These are phyloP conservation scores for Hirtodrosophila trivittata DNA, from an alignment of 2,888 invertebrate species.

Conservation along the genomic window DNA sequence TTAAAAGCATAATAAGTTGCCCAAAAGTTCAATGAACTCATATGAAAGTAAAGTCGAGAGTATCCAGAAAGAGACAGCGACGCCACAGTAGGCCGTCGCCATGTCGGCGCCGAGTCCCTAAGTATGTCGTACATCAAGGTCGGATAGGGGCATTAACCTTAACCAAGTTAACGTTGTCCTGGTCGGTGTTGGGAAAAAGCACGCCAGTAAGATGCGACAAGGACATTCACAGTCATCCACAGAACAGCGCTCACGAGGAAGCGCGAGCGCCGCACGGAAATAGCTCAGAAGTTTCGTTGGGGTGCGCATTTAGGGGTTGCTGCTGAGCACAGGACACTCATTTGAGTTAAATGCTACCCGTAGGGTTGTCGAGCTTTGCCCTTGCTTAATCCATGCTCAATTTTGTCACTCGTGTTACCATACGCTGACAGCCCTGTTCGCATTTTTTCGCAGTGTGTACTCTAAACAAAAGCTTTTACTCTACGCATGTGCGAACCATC, in stretches of 20 bases:
- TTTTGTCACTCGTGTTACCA: no score
- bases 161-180: slow-evolving; percentile 71
- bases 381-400: no score
- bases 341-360: slow-evolving; percentile 54
- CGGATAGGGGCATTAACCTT: slow-evolving; percentile 83
- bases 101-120: slow-evolving; percentile 65
- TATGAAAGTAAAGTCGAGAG: slow-evolving; percentile 64
- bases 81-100: slow-evolving; percentile 51
- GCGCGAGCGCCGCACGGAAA: slow-evolving; percentile 47
- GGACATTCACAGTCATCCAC: slow-evolving; percentile 62
- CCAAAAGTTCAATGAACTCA: slow-evolving; percentile 73
- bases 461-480: slow-evolving; percentile 47
- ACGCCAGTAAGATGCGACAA: slow-evolving; percentile 58
- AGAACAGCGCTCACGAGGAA: no score
- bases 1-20: slow-evolving; percentile 58
- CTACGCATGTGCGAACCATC: slow-evolving; percentile 42
- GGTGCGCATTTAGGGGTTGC: slow-evolving; percentile 71
- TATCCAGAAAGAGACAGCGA: slow-evolving; percentile 31
- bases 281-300: slow-evolving; percentile 60
- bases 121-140: slow-evolving; percentile 80
- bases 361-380: slow-evolving; percentile 59
- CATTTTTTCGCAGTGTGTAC: slow-evolving; percentile 38
- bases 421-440: slow-evolving; percentile 56
- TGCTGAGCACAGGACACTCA: no score
- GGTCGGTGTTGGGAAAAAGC: slow-evolving; percentile 46